Evolutionary conservation across 2,797 vertebrate species (phyloP).

Genomic region (Eutrigla gurnardus): DNA sequence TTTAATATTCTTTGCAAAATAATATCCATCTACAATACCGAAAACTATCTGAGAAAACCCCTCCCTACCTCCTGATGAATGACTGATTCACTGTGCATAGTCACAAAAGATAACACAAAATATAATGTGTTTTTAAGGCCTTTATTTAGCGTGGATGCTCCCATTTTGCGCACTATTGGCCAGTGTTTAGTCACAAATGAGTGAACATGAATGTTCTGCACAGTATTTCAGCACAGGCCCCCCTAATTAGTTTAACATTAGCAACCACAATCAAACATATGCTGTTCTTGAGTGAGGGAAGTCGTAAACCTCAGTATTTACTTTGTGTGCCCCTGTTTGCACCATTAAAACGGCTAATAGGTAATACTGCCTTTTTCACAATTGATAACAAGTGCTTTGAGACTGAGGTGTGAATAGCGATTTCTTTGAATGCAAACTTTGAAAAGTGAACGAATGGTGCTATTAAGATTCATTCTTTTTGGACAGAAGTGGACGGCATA

Average conservation of each 20-base stretch:
- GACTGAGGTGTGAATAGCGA: slow-evolving; percentile 64
- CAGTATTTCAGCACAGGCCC: slow-evolving; percentile 80
- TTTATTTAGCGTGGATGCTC: slow-evolving; percentile 71
- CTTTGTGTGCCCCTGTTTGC: slow-evolving; percentile 79
- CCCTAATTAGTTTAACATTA: slow-evolving; percentile 87
- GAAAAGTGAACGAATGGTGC: slow-evolving; percentile 75
- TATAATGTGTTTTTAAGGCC: slow-evolving; percentile 65
- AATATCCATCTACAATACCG: slow-evolving; percentile 28
- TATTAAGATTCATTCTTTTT: slow-evolving; percentile 64
- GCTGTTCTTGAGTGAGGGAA: slow-evolving; percentile 83
- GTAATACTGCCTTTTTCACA: slow-evolving; percentile 81
- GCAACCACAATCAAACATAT: slow-evolving; percentile 83
- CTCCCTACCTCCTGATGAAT: slow-evolving; percentile 37
- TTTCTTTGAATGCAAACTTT: slow-evolving; percentile 75
- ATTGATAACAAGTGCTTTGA: slow-evolving; percentile 81
- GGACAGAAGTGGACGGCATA: neutral
- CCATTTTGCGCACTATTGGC: slow-evolving; percentile 41
- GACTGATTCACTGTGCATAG: slow-evolving; percentile 69
- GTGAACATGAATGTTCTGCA: slow-evolving; percentile 71
- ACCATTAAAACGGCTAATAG: slow-evolving; percentile 78
- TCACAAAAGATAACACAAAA: slow-evolving; percentile 53
- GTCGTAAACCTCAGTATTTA: slow-evolving; percentile 86
- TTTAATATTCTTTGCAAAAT: slow-evolving; percentile 23
- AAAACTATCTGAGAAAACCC: slow-evolving; percentile 1
- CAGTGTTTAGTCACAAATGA: slow-evolving; percentile 72